Conservation (phyloP, 2,888 invertebrate species). For the Mythimna vitellina region DNA sequence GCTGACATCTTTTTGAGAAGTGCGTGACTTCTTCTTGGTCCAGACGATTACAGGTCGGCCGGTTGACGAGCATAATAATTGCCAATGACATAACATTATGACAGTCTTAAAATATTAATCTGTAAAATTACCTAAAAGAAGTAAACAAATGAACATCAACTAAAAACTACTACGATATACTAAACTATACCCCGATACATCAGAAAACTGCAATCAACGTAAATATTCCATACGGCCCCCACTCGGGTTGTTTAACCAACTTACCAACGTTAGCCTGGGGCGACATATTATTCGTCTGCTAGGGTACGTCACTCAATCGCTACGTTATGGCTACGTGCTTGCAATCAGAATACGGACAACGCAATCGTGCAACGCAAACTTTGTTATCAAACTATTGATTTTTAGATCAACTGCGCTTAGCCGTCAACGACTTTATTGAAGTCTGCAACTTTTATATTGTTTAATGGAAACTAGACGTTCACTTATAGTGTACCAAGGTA, state of each 20-base stretch:
- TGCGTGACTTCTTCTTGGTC: too few species aligned
- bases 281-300: constrained; percentile 77
- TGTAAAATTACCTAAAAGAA: too few species aligned
- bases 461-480: constrained; percentile 53
- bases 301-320: constrained; percentile 86
- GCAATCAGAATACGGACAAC: constrained; percentile 73
- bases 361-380: constrained; percentile 65
- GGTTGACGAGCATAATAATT: too few species aligned
- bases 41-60: too few species aligned
- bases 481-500: constrained; percentile 25
- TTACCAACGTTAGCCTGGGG: constrained; percentile 67
- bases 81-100: too few species aligned
- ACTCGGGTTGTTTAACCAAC: constrained; percentile 64
- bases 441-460: constrained; percentile 59
- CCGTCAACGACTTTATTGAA: constrained; percentile 63
- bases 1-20: too few species aligned
- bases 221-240: constrained; percentile 57
- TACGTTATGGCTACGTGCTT: constrained; percentile 86
- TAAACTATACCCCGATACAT: constrained; percentile 33
- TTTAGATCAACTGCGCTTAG: constrained; percentile 63
- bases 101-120: too few species aligned
- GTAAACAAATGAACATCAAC: too few species aligned
- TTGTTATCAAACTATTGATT: constrained; percentile 68
- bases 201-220: constrained; percentile 56
- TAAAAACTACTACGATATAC: constrained; percentile 18